A percentile compares a stretch with the other conserved stretches of the same genome.
phyloP scores from a whole-genome alignment of 2,888 invertebrate genomes.

The Anoncus sp. region DNA sequence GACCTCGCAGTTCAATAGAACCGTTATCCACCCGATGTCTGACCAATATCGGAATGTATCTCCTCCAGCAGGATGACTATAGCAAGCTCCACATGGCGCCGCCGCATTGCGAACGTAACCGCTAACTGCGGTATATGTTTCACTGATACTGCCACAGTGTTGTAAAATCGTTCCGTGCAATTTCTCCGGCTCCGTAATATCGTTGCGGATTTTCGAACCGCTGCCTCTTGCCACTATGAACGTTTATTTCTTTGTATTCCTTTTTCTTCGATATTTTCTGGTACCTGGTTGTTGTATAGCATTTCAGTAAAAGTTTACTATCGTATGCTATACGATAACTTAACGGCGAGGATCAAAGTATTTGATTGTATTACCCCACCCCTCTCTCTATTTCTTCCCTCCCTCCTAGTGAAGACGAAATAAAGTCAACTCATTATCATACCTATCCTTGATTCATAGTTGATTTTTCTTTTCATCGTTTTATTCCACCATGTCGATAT shows the following conservation, averaged over 20 bases:
- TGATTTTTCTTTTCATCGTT: no score
- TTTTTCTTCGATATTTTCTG: neutral
- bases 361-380: no score
- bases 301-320: neutral
- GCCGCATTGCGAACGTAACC: constrained; percentile 38
- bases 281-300: neutral
- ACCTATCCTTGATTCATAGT: neutral
- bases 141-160: constrained; percentile 33
- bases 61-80: constrained; percentile 33
- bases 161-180: constrained; percentile 33
- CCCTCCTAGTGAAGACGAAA: neutral
- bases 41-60: constrained; percentile 49
- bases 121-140: constrained; percentile 47
- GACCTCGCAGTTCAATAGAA: constrained; percentile 25
- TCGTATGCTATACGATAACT: neutral
- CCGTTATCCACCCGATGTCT: constrained; percentile 36
- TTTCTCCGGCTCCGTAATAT: constrained; percentile 40
- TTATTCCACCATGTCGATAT: no score
- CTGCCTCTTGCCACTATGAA: neutral
- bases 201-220: constrained; percentile 2
- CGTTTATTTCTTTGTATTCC: constrained; percentile 2
- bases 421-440: neutral
- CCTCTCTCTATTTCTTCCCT: no score
- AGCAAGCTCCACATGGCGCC: constrained; percentile 43
- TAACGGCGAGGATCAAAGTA: neutral